These are phyloP conservation scores for Lucilia sericata DNA, from an alignment of 1,140 invertebrate genomes.

Conservation along the genomic window DNA sequence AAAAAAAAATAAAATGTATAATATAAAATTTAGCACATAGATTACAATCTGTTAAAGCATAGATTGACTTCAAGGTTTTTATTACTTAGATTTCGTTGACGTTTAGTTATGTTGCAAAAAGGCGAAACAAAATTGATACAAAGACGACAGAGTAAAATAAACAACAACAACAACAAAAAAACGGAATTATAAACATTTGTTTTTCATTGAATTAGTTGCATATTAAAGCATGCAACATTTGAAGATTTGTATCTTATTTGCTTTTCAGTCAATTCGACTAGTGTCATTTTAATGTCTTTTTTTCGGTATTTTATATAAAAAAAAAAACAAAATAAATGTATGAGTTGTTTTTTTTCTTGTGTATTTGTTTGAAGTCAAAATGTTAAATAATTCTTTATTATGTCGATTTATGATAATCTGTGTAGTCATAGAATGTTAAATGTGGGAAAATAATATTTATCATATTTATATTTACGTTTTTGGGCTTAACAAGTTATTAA, in stretches of 20 bases:
- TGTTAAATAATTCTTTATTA: conserved; percentile 40
- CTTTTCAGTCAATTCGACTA: conserved; percentile 9
- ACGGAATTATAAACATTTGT: conserved; percentile 21
- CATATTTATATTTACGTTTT: background rate
- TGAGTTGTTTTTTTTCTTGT: background rate
- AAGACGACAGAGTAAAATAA: background rate
- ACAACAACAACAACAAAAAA: background rate
- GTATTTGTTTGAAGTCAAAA: conserved; percentile 20
- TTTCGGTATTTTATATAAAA: background rate
- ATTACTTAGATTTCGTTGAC: conserved; percentile 17
- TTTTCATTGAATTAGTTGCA: conserved; percentile 36
- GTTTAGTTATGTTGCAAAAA: conserved; percentile 8
- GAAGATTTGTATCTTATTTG: conserved; percentile 41
- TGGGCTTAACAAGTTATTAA: too few relatives aligned
- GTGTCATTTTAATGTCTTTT: conserved; percentile 40
- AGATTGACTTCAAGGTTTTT: conserved; percentile 40
- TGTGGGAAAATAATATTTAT: conserved; percentile 15
- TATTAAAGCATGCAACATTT: conserved; percentile 27
- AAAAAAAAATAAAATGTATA: conserved; percentile 4
- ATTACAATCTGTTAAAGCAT: conserved; percentile 27
- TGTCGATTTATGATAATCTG: conserved; percentile 31
- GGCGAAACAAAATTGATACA: conserved; percentile 2
- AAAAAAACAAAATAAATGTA: background rate
- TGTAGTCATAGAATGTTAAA: conserved; percentile 6
- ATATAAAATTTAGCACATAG: conserved; percentile 37